phyloP scores from a whole-genome alignment of 2,113 vertebrate genomes.

The Panthera leo region DNA sequence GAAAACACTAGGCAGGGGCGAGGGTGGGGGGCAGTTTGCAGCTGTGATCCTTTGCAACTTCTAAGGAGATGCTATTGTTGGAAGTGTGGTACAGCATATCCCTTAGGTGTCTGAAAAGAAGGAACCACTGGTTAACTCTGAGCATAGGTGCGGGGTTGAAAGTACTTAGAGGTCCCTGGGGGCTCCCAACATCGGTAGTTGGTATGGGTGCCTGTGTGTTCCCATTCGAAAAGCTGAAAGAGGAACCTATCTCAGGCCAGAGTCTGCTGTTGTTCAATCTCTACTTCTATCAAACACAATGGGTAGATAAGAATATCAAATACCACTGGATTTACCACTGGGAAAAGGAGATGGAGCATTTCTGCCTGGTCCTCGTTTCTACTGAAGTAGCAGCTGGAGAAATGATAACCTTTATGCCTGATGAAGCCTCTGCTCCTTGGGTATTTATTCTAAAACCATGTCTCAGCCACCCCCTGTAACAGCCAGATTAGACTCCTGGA shows the following conservation, averaged over 20 bases:
- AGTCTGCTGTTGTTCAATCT: background rate
- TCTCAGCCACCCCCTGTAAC: background rate
- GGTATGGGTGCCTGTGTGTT: background rate
- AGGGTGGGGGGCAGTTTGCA: background rate
- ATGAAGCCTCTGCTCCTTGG: background rate
- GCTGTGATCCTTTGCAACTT: background rate
- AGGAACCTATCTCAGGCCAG: background rate
- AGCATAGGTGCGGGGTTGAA: background rate
- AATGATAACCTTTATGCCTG: background rate
- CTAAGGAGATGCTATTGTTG: background rate
- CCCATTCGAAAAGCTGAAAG: background rate
- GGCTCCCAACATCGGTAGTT: background rate
- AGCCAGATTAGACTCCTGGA: background rate
- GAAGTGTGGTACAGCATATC: background rate
- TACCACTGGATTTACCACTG: too few relatives aligned
- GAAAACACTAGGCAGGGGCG: background rate
- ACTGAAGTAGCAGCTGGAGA: background rate
- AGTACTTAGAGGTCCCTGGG: background rate
- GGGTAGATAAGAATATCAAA: background rate
- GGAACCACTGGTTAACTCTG: background rate
- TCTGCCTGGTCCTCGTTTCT: background rate
- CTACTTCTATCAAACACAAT: background rate
- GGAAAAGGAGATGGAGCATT: background rate
- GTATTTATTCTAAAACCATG: too few relatives aligned
- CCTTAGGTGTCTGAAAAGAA: background rate